Evolutionary conservation across 2,888 invertebrate species (phyloP).

Genomic region (Melieria picta): DNA sequence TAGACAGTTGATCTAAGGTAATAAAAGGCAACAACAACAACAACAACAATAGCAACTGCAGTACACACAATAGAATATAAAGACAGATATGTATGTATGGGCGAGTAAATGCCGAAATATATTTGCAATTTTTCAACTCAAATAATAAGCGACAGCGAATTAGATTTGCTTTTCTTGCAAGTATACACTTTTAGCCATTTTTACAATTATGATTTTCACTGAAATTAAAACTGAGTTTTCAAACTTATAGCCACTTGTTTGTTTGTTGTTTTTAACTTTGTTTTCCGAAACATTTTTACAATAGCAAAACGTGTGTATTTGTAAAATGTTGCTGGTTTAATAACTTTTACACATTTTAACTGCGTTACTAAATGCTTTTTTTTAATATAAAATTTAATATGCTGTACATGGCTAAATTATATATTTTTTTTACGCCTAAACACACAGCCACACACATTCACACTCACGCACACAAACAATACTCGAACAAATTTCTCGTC

Average conservation of each 20-base stretch:
- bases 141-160: neutral
- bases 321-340: neutral
- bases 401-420: neutral
- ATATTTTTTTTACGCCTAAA: neutral
- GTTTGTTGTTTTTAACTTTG: neutral
- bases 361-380: neutral
- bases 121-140: neutral
- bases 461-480: neutral
- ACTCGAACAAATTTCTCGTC: slow-evolving; percentile 3
- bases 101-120: neutral
- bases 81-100: neutral
- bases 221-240: neutral
- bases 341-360: neutral
- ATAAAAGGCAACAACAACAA: neutral
- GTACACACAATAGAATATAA: neutral
- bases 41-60: neutral
- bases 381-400: neutral
- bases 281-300: neutral
- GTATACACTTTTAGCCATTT: no score
- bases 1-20: neutral
- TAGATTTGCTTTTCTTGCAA: neutral
- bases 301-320: no score
- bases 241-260: neutral
- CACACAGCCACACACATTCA: neutral
- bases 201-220: no score